Percentiles rank a stretch among this genome's conserved stretches.
Conservation (phyloP, 2,888 invertebrate genomes). For the Hedya salicella region DNA sequence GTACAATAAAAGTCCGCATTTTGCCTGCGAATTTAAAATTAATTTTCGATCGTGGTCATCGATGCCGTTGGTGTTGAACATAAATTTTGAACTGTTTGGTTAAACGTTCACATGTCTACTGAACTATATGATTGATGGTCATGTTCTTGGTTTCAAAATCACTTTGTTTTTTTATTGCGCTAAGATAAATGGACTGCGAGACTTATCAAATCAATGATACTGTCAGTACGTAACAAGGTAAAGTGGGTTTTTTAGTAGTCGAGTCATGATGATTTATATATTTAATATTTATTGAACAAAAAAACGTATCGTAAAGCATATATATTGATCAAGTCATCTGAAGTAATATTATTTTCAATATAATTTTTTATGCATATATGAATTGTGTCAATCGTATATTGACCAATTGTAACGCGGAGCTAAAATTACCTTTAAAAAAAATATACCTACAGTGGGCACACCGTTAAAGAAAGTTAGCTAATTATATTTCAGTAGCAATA, state of each 20-base stretch:
- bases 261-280: not conserved
- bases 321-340: too few species aligned
- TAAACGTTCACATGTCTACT: conserved; percentile 20
- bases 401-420: too few species aligned
- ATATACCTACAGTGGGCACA: too few species aligned
- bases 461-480: too few species aligned
- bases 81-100: conserved; percentile 13
- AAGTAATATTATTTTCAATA: too few species aligned
- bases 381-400: too few species aligned
- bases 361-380: too few species aligned
- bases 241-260: conserved; percentile 9
- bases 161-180: conserved; percentile 6
- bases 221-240: conserved; percentile 20
- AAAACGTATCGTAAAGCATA: too few species aligned
- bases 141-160: conserved; percentile 13
- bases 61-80: not conserved
- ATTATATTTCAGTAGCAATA: too few species aligned
- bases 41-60: conserved; percentile 12
- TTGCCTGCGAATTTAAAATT: conserved; percentile 1
- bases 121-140: conserved; percentile 23
- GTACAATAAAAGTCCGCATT: conserved; percentile 43
- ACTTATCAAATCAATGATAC: conserved; percentile 26
- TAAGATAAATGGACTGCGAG: conserved; percentile 28
- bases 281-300: not conserved
- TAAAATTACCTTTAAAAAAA: too few species aligned